Conservation (phyloP, 2,888 invertebrate species). For the Orthonychiurus folsomi region DNA sequence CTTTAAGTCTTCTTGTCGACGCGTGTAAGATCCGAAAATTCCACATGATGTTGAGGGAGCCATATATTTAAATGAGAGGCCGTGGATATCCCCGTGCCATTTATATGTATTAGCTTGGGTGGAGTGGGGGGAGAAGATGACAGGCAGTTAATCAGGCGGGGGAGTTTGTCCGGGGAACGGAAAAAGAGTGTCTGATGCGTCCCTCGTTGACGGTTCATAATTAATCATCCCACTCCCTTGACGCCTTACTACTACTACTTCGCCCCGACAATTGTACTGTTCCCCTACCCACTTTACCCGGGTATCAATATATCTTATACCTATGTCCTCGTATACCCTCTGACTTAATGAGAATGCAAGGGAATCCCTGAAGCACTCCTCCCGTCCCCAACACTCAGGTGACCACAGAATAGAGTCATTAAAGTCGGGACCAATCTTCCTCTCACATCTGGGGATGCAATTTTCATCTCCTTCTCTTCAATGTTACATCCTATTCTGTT, state of each 20-base stretch:
- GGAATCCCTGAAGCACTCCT: background rate
- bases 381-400: background rate
- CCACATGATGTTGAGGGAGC: background rate
- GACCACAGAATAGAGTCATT: constrained; percentile 1
- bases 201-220: constrained; percentile 36
- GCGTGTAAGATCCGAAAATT: background rate
- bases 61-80: constrained; percentile 3
- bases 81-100: background rate
- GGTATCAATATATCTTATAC: background rate
- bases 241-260: background rate
- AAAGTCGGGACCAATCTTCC: background rate
- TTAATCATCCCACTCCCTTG: constrained; percentile 32
- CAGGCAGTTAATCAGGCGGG: constrained; percentile 40
- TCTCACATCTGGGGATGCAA: no score
- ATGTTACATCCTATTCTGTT: no score
- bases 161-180: constrained; percentile 19
- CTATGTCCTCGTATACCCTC: background rate
- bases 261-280: background rate
- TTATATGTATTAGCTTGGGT: background rate
- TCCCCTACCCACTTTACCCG: background rate
- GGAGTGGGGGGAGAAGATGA: constrained; percentile 32
- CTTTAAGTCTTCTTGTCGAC: background rate
- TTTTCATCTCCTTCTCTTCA: no score
- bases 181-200: constrained; percentile 33
- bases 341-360: background rate